Evolutionary conservation across 2,113 vertebrate species (phyloP).

Genomic region (Copsychus sechellarum): DNA sequence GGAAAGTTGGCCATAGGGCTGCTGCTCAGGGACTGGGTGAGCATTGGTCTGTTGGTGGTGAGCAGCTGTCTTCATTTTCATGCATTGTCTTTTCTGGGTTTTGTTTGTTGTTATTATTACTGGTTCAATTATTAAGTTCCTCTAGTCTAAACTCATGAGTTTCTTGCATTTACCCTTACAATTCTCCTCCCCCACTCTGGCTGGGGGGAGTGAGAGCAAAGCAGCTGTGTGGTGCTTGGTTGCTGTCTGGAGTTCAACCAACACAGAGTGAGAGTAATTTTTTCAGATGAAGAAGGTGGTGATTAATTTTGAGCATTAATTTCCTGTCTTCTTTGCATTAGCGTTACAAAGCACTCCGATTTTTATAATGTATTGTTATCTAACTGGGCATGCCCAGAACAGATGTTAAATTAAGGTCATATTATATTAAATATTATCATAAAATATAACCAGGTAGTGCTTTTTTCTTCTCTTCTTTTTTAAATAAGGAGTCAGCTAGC

Average conservation of each 20-base stretch:
- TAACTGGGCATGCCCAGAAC: not conserved
- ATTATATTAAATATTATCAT: not conserved
- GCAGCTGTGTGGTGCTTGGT: not conserved
- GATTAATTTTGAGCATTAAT: not conserved
- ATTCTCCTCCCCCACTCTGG: not conserved
- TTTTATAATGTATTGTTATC: not conserved
- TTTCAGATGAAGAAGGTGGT: not conserved
- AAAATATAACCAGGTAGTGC: not conserved
- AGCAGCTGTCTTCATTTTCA: not conserved
- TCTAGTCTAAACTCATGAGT: not conserved
- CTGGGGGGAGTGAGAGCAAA: accelerated
- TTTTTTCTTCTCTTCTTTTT: not conserved
- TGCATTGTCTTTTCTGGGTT: not conserved
- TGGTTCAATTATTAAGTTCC: not conserved
- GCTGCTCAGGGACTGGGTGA: not conserved
- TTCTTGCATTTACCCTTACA: not conserved
- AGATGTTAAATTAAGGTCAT: not conserved
- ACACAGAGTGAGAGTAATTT: not conserved
- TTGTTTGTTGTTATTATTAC: not conserved
- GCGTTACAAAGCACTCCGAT: not conserved
- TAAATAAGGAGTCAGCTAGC: not conserved
- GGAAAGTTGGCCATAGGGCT: not conserved
- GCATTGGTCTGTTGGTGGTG: accelerated
- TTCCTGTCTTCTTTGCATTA: not conserved
- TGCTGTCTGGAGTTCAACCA: not conserved